These are phyloP conservation scores for Noctuana brunneofusca DNA, from an alignment of 2,888 invertebrate species.

Conservation along the genomic window DNA sequence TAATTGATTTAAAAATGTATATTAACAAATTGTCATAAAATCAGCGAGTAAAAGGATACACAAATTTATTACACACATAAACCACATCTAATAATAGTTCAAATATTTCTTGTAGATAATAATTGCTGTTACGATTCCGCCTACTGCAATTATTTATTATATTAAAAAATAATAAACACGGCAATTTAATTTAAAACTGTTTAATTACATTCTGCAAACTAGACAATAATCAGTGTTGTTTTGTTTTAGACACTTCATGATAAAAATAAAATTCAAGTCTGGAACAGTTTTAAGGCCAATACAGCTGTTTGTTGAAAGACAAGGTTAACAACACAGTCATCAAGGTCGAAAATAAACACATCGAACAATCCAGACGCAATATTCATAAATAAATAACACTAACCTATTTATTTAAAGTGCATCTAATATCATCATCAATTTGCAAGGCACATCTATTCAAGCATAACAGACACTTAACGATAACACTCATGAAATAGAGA, in stretches of 20 bases:
- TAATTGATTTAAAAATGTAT: no score
- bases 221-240: not conserved
- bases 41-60: no score
- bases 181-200: not conserved
- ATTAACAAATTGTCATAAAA: no score
- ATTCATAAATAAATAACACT: constrained; percentile 56
- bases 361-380: constrained; percentile 53
- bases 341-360: constrained; percentile 72
- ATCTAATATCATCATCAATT: constrained; percentile 18
- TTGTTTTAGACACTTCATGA: constrained; percentile 12
- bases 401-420: constrained; percentile 48
- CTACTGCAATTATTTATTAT: no score
- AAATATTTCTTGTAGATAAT: no score
- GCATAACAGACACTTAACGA: not conserved
- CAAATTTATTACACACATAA: no score
- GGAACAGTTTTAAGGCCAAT: constrained; percentile 55
- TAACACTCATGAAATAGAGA: not conserved
- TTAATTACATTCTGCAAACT: not conserved
- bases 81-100: no score
- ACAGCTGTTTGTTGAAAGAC: constrained; percentile 61
- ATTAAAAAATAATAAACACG: not conserved
- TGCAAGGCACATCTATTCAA: constrained; percentile 4
- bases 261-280: constrained; percentile 53
- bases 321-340: constrained; percentile 79
- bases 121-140: no score